Evolutionary conservation across 1,140 invertebrate species (phyloP).

Genomic region (Calosoma granatense): DNA sequence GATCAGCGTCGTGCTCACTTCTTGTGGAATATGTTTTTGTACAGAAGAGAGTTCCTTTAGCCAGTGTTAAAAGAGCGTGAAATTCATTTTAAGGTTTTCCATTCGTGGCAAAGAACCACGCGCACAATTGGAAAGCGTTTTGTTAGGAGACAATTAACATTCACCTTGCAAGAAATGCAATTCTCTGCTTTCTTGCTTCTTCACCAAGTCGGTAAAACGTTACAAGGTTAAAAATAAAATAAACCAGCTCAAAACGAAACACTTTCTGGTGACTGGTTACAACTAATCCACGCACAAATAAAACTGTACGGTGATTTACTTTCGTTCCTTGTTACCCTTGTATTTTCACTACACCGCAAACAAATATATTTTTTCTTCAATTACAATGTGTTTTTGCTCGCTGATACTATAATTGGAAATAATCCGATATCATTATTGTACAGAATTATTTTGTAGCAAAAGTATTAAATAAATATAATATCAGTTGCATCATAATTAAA

Average conservation of each 20-base stretch:
- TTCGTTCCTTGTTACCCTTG: neutral
- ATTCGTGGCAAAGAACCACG: neutral
- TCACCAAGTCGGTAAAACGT: neutral
- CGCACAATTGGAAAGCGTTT: neutral
- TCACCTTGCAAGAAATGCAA: conserved; percentile 6
- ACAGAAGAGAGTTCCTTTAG: no score
- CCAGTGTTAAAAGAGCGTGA: neutral
- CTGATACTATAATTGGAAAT: no score
- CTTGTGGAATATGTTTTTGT: no score
- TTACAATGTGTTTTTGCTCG: no score
- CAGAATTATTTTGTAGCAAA: no score
- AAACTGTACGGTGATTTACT: neutral
- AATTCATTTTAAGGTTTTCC: neutral
- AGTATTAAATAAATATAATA: no score
- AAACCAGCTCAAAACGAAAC: neutral
- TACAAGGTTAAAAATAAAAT: conserved; percentile 3
- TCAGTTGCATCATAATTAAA: no score
- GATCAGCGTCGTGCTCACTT: no score
- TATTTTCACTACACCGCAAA: no score
- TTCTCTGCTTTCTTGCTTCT: neutral
- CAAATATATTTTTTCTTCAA: no score
- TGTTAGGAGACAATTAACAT: neutral
- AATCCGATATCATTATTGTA: no score
- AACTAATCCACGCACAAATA: neutral
- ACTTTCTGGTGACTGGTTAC: neutral